Percentiles rank a stretch among this genome's conserved stretches.
These are phyloP conservation scores for Telmatochromis sp. DNA, from an alignment of 2,113 vertebrate species.

Conservation along the genomic window DNA sequence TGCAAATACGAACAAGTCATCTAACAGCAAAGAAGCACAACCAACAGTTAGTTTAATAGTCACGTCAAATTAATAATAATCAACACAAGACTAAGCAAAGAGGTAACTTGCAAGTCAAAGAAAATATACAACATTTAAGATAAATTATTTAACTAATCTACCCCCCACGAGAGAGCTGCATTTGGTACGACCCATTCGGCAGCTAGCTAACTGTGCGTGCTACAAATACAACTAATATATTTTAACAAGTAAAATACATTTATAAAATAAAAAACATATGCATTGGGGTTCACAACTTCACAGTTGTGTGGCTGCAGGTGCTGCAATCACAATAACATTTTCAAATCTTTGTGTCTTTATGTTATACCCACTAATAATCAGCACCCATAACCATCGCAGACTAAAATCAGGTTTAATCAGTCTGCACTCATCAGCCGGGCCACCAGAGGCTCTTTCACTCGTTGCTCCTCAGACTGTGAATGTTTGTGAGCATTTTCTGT, in stretches of 20 bases:
- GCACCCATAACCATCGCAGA: neutral
- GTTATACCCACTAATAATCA: neutral
- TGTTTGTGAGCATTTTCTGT: neutral
- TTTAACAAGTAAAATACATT: neutral
- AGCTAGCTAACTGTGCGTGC: neutral
- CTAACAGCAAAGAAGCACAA: neutral
- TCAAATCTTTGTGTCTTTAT: neutral
- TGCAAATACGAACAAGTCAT: neutral
- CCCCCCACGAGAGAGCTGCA: rapidly evolving
- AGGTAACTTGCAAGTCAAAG: neutral
- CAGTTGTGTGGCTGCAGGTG: neutral
- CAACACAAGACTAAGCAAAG: neutral
- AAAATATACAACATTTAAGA: neutral
- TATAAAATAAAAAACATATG: rapidly evolving
- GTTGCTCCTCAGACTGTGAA: neutral
- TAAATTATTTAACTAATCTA: neutral
- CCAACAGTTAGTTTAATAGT: neutral
- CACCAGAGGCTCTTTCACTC: neutral
- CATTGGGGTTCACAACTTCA: rapidly evolving
- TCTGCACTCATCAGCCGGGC: neutral
- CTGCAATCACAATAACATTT: neutral
- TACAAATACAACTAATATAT: neutral
- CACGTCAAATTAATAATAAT: rapidly evolving
- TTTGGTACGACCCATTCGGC: neutral
- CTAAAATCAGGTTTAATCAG: neutral